Base-by-base conservation (phyloP, 2,888 invertebrate genomes). In the Scaptomyza cyrtandrae region DNA sequence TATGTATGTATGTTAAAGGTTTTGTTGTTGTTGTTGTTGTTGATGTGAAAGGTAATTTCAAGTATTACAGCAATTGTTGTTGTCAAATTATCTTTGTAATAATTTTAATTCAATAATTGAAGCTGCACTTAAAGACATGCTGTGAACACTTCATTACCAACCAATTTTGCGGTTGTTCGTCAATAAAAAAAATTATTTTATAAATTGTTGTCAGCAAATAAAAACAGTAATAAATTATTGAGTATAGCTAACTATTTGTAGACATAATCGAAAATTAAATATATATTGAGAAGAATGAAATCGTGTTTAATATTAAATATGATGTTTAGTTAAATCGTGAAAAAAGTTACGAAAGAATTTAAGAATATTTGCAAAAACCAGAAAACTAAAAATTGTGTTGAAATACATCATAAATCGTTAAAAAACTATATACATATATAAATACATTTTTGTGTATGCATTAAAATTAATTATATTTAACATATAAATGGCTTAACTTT, bases 1-100 rank as follows among this genome's bases (percentile, higher is more conserved):
- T 19, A 19, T 19, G 19, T 10, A 10, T 37, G 37, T 14, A 37
- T 43, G 52, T 31, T n/a, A 49, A 55, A 45, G 45, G 41, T 16
- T 65, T 33, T 3, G 10, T 24, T 24, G 24, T 3, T 24, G 3
- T 24, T 24, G 24, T 24, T 24, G 5, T 24, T 24, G 24, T 24
- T 24, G 13, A 27, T 50, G 50, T 35, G 46, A 54, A 65, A 63
- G 62, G 14, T 24, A 24, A 24, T 24, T 24, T 24, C 3, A 5
- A 24, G 4, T 24, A 24, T 24, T 24, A 24, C 43, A 0, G 31
- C 43, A 44, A 44, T 54, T n/a, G 31, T 54, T n/a, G 31, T 33
- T 31, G 6, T 10, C 52, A 54, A 54, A 54, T 43, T 31, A 54
- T n/a, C 33, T 11, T 11, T 14, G 35, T 33, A 24, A 35, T 52